These are phyloP conservation scores for Caradrina kadenii DNA, from an alignment of 2,888 invertebrate genomes.

Conservation along the genomic window DNA sequence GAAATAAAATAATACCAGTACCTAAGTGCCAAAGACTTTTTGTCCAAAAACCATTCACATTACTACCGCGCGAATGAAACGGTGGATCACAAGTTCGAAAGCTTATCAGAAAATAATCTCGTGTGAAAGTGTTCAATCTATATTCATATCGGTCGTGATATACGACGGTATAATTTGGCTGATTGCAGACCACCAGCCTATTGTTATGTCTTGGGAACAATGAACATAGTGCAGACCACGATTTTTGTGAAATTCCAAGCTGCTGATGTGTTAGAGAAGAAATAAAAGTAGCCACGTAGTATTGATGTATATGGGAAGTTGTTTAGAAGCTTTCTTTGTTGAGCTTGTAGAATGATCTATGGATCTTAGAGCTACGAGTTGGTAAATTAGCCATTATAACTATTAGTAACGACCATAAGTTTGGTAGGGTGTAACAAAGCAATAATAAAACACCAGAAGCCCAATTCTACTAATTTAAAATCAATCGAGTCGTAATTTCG, in stretches of 20 bases:
- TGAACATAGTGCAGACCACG: slow-evolving; percentile 54
- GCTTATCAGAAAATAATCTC: slow-evolving; percentile 39
- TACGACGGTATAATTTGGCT: slow-evolving; percentile 66
- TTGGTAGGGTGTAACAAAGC: no score
- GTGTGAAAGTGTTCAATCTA: slow-evolving; percentile 62
- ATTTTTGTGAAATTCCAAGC: slow-evolving; percentile 57
- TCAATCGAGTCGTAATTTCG: no score
- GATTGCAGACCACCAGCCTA: slow-evolving; percentile 61
- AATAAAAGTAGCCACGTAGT: slow-evolving; percentile 22
- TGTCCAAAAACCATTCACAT: no score
- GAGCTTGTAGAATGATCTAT: neutral
- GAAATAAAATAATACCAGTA: neutral
- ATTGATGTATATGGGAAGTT: slow-evolving; percentile 33
- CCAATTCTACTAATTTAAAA: no score
- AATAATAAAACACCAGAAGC: no score
- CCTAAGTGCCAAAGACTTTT: neutral
- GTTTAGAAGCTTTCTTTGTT: slow-evolving; percentile 33
- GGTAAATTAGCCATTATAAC: no score
- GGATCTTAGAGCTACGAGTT: no score
- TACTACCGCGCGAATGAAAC: neutral
- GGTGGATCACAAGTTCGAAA: slow-evolving; percentile 4
- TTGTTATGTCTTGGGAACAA: slow-evolving; percentile 58
- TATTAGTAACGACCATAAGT: no score
- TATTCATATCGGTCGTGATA: slow-evolving; percentile 65
- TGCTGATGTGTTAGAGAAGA: slow-evolving; percentile 45